Evolutionary conservation across 2,113 vertebrate species (phyloP).

Genomic region (Cyanistes caeruleus): DNA sequence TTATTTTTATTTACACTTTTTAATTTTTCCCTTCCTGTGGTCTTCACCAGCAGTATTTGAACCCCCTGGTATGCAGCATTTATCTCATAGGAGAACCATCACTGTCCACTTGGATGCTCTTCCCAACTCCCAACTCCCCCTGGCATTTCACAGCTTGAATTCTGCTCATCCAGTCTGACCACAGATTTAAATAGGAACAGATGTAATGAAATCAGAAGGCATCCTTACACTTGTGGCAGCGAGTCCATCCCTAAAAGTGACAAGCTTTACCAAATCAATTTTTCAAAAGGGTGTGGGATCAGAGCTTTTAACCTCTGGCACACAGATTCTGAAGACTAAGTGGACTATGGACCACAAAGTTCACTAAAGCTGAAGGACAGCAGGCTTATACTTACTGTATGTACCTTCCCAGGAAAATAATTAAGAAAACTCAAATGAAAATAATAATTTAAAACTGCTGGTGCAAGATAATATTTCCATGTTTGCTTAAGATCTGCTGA

Average conservation of each 20-base stretch:
- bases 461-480: neutral
- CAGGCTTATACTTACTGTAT: neutral
- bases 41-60: neutral
- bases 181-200: neutral
- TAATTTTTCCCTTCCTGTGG: neutral
- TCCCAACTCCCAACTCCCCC: neutral
- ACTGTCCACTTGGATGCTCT: neutral
- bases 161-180: neutral
- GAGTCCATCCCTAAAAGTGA: neutral
- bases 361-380: neutral
- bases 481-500: neutral
- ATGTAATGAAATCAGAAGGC: neutral
- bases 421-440: neutral
- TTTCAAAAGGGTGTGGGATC: neutral
- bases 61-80: neutral
- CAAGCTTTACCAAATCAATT: neutral
- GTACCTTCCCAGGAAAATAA: neutral
- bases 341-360: neutral
- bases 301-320: neutral
- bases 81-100: neutral
- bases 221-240: neutral
- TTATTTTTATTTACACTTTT: neutral
- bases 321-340: neutral
- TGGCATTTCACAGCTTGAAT: neutral
- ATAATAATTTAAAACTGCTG: neutral